phyloP scores from a whole-genome alignment of 2,888 invertebrate genomes.

The Abrostola tripartita region DNA sequence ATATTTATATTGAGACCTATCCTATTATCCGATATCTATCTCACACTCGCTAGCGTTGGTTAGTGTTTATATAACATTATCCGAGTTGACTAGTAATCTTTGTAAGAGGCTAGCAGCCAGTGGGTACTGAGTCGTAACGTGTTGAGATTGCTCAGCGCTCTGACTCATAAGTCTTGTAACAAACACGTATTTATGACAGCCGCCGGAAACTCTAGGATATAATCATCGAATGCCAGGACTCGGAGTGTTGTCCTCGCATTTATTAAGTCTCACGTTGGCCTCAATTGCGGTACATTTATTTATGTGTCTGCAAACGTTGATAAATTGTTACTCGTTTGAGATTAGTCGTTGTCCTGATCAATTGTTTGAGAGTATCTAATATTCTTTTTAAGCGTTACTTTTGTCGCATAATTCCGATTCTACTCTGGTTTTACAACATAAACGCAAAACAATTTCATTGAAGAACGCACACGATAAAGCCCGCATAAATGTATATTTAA shows the following conservation, averaged over 20 bases:
- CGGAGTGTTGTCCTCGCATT: conserved; percentile 46
- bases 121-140: conserved; percentile 50
- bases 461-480: too few relatives aligned
- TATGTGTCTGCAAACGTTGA: conserved; percentile 41
- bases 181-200: conserved; percentile 68
- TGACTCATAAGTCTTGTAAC: conserved; percentile 75
- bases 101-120: conserved; percentile 5
- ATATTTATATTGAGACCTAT: conserved; percentile 36
- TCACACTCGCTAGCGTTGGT: conserved; percentile 23
- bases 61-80: conserved; percentile 51
- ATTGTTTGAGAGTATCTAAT: conserved; percentile 13
- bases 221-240: conserved; percentile 50
- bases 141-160: conserved; percentile 68
- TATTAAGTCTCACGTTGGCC: conserved; percentile 44
- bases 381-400: conserved; percentile 2
- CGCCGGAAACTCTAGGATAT: conserved; percentile 71
- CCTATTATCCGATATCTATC: conserved; percentile 24
- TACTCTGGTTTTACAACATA: conserved; percentile 2
- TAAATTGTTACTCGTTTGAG: conserved; percentile 38
- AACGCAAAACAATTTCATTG: not conserved
- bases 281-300: conserved; percentile 53
- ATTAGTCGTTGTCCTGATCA: conserved; percentile 37
- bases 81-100: conserved; percentile 48
- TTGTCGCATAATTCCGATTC: conserved; percentile 2
- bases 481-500: too few relatives aligned